Conservation (phyloP, 1,140 invertebrate genomes). For the Drosophila insularis region DNA sequence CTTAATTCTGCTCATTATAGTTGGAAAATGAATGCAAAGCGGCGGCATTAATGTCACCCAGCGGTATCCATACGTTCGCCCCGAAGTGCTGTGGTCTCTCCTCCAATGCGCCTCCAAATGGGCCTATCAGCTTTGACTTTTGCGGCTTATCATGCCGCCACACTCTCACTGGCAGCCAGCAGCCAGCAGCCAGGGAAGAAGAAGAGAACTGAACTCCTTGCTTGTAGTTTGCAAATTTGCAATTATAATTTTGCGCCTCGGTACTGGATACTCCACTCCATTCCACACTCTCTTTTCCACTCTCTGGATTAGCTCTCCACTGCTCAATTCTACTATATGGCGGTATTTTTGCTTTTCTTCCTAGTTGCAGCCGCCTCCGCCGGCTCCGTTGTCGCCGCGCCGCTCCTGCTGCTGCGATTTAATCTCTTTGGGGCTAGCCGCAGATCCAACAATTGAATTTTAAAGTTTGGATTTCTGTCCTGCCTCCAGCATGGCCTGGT, state of each 20-base stretch:
- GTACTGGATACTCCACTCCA: background rate
- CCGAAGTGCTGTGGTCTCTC: background rate
- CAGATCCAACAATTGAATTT: conserved; percentile 58
- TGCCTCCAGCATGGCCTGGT: conserved; percentile 15
- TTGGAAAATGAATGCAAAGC: conserved; percentile 74
- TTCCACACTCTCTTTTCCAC: background rate
- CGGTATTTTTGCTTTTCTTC: conserved; percentile 65
- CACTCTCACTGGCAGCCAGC: conserved; percentile 61
- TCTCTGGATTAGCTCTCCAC: conserved; percentile 3
- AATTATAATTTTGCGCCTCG: conserved; percentile 79
- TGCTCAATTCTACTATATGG: conserved; percentile 34
- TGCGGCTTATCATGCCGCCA: conserved; percentile 69
- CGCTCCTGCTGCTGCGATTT: conserved; percentile 23
- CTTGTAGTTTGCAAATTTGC: conserved; percentile 64
- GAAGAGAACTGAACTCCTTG: background rate
- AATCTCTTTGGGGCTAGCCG: conserved; percentile 31
- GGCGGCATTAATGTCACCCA: conserved; percentile 68
- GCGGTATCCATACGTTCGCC: conserved; percentile 21
- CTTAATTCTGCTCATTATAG: conserved; percentile 59
- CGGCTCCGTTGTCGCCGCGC: background rate
- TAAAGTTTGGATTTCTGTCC: conserved; percentile 29
- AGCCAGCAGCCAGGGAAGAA: conserved; percentile 1
- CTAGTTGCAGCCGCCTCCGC: conserved; percentile 37
- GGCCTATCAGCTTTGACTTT: conserved; percentile 54
- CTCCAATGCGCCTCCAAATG: background rate